Base-by-base conservation (phyloP, 2,888 invertebrate species). In the Drosophila hamatofila region DNA sequence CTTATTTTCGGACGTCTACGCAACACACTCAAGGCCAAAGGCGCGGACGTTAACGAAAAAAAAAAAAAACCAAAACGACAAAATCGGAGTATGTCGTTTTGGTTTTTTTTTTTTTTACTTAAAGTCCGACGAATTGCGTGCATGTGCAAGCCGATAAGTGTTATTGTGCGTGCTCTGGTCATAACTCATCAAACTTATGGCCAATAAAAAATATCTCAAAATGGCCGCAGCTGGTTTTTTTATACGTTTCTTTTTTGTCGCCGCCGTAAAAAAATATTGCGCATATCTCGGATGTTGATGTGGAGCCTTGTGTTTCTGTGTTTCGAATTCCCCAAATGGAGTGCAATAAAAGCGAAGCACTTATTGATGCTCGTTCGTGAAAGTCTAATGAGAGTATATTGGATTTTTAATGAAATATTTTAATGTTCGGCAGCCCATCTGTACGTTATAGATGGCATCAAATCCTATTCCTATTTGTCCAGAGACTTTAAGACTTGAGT, bases 221-320 rank as follows among this genome's bases (percentile, higher is more conserved):
- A 84, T 84, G 84, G 84, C 89, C 88, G 84, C 84, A 84, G 88
- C 84, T 83, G 84, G 79, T 81, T 83, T 83, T 72, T 80, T 62
- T 66, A 72, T 55, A 14, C 35, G 68, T 61, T 61, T 46, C 56
- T n/a, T 58, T 66, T 67, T 76, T 77, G 39, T 63, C 57, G 52
- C 52, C 62, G 59, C 49, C 59, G 49, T 61, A 33, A 48, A 54
- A 48, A 42, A 11, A 59, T 61, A 48, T 60, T 57, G 58, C 58
- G 42, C 58, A 67, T 56, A 54, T 57, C 64, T 52, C n/a, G 25
- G 27, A 18, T 37, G 23, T 21, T 3, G 39, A 7, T 35, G 21
- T 11, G 8, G 23, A 11, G 7, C n/a, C 14, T 54, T 35, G 52
- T 5, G 30, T 11, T 30, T 30, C 30, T 30, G 30, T 30, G 14